Conservation (phyloP, 2,888 invertebrate genomes). For the Aphidoletes aphidimyza region DNA sequence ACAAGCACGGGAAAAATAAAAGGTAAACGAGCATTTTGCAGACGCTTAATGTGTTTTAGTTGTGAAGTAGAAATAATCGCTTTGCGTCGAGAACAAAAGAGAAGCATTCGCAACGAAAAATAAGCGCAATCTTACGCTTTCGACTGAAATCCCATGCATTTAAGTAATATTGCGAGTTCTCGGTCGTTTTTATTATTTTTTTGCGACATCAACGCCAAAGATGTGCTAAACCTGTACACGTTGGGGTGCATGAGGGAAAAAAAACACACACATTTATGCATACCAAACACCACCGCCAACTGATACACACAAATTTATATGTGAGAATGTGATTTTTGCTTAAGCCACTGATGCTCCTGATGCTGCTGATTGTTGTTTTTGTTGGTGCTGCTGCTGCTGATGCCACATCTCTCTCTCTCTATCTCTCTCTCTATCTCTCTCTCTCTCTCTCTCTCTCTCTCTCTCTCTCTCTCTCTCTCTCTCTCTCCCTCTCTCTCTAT, state of each 20-base stretch:
- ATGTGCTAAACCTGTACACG: constrained; percentile 38
- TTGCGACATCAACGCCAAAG: constrained; percentile 15
- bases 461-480: too few relatives aligned
- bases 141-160: constrained; percentile 26
- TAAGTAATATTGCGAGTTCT: constrained; percentile 1
- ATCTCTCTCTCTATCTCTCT: too few relatives aligned
- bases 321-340: constrained; percentile 49
- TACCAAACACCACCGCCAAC: constrained; percentile 49
- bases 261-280: constrained; percentile 17
- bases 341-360: constrained; percentile 17
- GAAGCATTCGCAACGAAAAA: background rate
- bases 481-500: background rate
- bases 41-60: constrained; percentile 1
- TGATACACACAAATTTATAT: constrained; percentile 49
- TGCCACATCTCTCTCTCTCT: too few relatives aligned
- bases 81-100: constrained; percentile 19
- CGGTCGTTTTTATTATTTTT: constrained; percentile 19
- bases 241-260: constrained; percentile 45
- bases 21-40: constrained; percentile 18
- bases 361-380: background rate
- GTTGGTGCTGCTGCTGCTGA: too few relatives aligned
- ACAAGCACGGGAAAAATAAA: background rate
- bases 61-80: constrained; percentile 19
- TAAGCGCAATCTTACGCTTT: constrained; percentile 6
- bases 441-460: too few relatives aligned